Base-by-base conservation (phyloP, 2,113 vertebrate genomes). In the Camelus bactrianus region DNA sequence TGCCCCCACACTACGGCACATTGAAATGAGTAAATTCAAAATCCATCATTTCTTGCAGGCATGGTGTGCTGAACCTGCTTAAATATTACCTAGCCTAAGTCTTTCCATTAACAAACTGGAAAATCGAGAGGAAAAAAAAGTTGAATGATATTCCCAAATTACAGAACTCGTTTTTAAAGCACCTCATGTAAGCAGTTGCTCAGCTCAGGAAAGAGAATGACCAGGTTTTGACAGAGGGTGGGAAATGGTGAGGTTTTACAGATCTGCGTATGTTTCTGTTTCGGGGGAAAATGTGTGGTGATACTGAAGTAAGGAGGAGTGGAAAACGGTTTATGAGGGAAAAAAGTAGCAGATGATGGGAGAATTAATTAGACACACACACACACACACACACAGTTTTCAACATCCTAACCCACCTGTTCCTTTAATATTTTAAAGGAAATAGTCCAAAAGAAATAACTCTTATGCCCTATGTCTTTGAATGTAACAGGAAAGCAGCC, bases 381-480 rank as follows among this genome's bases (percentile, higher is more conserved):
- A 75, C 3, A 77, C 84, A 72, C n/a, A 35, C 22, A 50, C 28
- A 52, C 32, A 87, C 19, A 32, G 28, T 92, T 87, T 87, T 90
- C 48, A 87, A 42, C 20, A 35, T 32, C 13, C 4, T 48, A 92
- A 70, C 28, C 19, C 6, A 73, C 11, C 19, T 58, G 13, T 48
- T 73, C 42, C 42, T 77, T 86, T 20, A 88, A 67, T 79, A 58
- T 85, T 89, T 54, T 92, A 93, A 95, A 95, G 42, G 14, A 89
- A 94, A 72, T 50, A 88, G 35, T 65, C 7, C 30, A 67, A 54
- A 42, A 88, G 52, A 95, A 94, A 64, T 80, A 95, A 56, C 38
- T 94, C 26, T 67, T 32, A 48, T 46, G n/a, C 0, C 56, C 56
- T 52, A 56, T 0, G 3, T 20, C n/a, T 95, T 91, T 94, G 35